Base-by-base conservation (phyloP, 2,888 invertebrate genomes). In the Scrobipalpa costella region DNA sequence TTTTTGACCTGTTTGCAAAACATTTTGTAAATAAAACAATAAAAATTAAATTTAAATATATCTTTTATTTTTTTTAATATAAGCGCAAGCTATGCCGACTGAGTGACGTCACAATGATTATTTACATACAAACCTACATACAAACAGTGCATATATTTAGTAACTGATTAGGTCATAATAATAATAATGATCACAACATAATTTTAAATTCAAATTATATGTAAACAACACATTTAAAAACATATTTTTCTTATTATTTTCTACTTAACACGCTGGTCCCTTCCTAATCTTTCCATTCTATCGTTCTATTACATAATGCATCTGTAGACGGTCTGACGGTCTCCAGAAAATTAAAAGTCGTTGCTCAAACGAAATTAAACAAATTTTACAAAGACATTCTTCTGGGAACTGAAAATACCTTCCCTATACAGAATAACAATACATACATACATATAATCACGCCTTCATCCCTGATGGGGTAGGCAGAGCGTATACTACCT, bases 11-110 rank as follows among this genome's bases (percentile, higher is more conserved):
- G 47, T 49, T 52, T 52, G 21, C 33, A 34, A 34, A n/a, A n/a
- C 2, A 33, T 15, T 34, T 64, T 63, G 62, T 64, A 68, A 74
- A 71, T 69, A 69, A 77, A 72, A 74, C 68, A 64, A 68, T 61
- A 60, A 57, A 49, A 67, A 44, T 68, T 68, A 83, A 84, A 79
- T 84, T 77, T 79, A 81, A 83, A 84, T 85, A 86, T 85, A 85
- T 80, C 74, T 81, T 83, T 83, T 84, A 84, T 78, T 77, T 83
- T 82, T n/a, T 61, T 81, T 77, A 83, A 82, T 44, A 52, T 83
- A 90, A 90, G 90, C 89, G 85, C 84, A 90, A 89, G 90, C 89
- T 73, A 81, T 65, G 76, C 78, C 80, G 82, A 73, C 71, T 72
- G 57, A 55, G 60, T 64, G 65, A 64, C 65, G 58, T 60, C 66